Percentiles rank a stretch among this genome's conserved stretches.
phyloP scores from a whole-genome alignment of 2,113 vertebrate genomes.

The Heterotilapia buettikoferi region DNA sequence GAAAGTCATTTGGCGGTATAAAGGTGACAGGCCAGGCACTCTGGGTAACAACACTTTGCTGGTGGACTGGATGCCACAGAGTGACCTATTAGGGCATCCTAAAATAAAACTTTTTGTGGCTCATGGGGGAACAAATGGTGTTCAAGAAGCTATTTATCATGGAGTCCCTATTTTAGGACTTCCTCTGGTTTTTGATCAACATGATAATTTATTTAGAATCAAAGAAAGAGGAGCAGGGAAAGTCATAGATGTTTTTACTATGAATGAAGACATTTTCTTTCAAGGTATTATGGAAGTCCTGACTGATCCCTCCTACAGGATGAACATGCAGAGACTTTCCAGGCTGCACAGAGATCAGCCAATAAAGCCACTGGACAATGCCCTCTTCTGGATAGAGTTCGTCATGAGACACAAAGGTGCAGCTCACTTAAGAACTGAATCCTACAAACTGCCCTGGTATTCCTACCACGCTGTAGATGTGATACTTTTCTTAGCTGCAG shows the following conservation, averaged over 20 bases:
- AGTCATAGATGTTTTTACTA: conserved; percentile 34
- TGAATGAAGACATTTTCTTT: conserved; percentile 42
- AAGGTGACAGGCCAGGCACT: conserved; percentile 35
- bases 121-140: conserved; percentile 67
- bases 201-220: conserved; percentile 62
- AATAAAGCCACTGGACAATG: conserved; percentile 55
- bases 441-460: conserved; percentile 67
- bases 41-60: conserved; percentile 69
- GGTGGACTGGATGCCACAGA: conserved; percentile 69
- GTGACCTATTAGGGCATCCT: conserved; percentile 66
- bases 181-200: conserved; percentile 17
- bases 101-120: conserved; percentile 62
- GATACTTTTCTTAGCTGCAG: conserved; percentile 8
- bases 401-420: conserved; percentile 72
- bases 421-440: conserved; percentile 61
- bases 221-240: conserved; percentile 52
- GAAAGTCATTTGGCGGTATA: conserved; percentile 66
- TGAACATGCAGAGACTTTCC: conserved; percentile 70
- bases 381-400: conserved; percentile 74
- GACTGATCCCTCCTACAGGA: conserved; percentile 58
- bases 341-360: conserved; percentile 63
- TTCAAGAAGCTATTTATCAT: conserved; percentile 69
- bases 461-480: conserved; percentile 65
- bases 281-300: conserved; percentile 56
- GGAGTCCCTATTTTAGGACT: conserved; percentile 60